These are phyloP conservation scores for Agonopterix subpropinquella DNA, from an alignment of 2,888 invertebrate species.

Conservation along the genomic window DNA sequence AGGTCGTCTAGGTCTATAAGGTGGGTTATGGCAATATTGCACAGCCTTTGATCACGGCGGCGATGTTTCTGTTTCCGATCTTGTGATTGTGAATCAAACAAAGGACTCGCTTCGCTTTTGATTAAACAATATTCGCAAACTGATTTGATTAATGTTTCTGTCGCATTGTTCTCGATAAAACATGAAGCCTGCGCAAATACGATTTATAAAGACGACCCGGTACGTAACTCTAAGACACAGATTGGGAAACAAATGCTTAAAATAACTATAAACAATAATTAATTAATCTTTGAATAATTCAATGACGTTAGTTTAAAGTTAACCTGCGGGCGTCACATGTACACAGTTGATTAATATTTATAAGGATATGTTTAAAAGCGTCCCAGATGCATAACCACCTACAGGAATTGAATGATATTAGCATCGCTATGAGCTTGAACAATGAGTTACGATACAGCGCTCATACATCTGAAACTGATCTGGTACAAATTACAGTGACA, in stretches of 20 bases:
- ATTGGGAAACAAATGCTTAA: too few species aligned
- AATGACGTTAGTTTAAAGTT: constrained; percentile 24
- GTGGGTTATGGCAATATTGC: not conserved
- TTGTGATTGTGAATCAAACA: too few species aligned
- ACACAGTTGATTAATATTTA: constrained; percentile 43
- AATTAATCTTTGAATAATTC: constrained; percentile 22
- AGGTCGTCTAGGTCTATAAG: constrained; percentile 14
- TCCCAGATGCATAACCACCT: constrained; percentile 47
- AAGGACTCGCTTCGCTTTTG: too few species aligned
- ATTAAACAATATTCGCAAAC: too few species aligned
- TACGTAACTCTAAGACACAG: too few species aligned
- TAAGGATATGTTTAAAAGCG: constrained; percentile 42
- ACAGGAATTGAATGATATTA: constrained; percentile 40
- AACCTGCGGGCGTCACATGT: constrained; percentile 27
- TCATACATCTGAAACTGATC: constrained; percentile 32
- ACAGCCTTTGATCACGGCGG: too few species aligned
- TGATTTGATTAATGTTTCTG: too few species aligned
- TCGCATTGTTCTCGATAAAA: too few species aligned
- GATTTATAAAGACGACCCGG: too few species aligned
- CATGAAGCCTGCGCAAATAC: too few species aligned
- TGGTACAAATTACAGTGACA: constrained; percentile 31
- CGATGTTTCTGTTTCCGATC: too few species aligned
- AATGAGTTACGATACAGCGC: constrained; percentile 28
- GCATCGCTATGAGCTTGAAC: constrained; percentile 36
- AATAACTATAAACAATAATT: not conserved